Evolutionary conservation across 92 coral and sea anemone species (phyloP), one percentile per base, ranked within the genome.

Genomic region (Montipora capitata): DNA sequence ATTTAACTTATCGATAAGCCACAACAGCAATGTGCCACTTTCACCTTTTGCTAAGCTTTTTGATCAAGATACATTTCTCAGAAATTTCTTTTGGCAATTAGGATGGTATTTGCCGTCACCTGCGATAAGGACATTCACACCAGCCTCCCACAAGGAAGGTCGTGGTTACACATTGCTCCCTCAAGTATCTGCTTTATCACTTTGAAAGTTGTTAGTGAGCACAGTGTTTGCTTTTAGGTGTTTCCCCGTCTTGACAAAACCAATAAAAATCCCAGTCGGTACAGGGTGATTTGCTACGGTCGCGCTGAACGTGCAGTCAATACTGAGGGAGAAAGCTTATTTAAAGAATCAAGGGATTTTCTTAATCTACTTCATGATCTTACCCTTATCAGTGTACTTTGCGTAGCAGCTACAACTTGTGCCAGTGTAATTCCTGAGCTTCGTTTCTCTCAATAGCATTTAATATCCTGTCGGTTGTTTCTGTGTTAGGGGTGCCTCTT

Each of bases 51-150:
- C 61, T 62, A 62, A 4, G 10, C 10, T 10, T 48, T 5, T 10
- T 48, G 52, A 48, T 48, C 59, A 15, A 11, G 59, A 54, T 54
- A 12, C 59, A 54, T 12, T 64, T 64, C 56, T 61, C 16, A 3
- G 14, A 13, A 43, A 45, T 10, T 64, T 64, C 69, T 64, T n/a
- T 15, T 64, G 16, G 38, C 69, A 64, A 64, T 64, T 64, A 15
- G 41, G 69, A 44, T 86, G 90, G 64, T 87, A 87, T 40, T 87
- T 87, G 52, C 79, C 91, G 62, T 87, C 79, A 48, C 79, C 91
- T 15, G 86, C 79, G 3, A 87, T 68, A 38, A 87, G 42, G 42
- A 79, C 86, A 78, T 9, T 87, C 3, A 87, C 59, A 3, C 59
- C 15, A 9, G 59, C 12, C 59, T 1, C 59, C 12, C 82, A 57